These are phyloP conservation scores for Ciconia maguari DNA, from an alignment of 2,113 vertebrate genomes.

Conservation along the genomic window DNA sequence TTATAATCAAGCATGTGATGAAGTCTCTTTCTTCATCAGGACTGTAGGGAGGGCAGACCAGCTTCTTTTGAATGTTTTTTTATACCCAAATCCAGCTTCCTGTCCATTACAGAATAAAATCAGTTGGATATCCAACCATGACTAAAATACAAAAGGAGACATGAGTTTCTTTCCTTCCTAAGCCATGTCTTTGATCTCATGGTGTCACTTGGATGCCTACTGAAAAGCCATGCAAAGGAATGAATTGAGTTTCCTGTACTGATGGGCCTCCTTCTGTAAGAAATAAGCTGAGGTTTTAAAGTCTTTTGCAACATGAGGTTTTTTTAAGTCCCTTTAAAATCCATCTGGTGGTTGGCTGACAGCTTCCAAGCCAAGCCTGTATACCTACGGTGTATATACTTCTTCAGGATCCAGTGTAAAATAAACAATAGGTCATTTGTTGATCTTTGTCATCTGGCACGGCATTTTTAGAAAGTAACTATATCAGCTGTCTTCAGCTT, in stretches of 20 bases:
- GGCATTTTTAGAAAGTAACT: not conserved
- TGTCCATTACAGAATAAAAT: not conserved
- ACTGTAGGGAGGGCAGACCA: not conserved
- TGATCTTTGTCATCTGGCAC: not conserved
- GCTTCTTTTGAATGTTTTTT: conserved; percentile 23
- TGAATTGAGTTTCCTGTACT: not conserved
- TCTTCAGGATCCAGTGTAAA: not conserved
- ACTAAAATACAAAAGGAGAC: not conserved
- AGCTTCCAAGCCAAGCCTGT: not conserved
- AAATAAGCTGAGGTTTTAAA: not conserved
- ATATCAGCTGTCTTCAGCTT: not conserved
- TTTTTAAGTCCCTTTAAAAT: not conserved
- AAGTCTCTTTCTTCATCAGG: not conserved
- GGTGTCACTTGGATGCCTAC: not conserved
- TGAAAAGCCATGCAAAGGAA: not conserved
- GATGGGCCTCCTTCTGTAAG: not conserved
- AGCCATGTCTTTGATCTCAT: conserved; percentile 4
- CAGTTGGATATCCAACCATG: conserved; percentile 21
- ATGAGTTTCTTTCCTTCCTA: conserved; percentile 6
- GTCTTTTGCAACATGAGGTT: not conserved
- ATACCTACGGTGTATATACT: not conserved
- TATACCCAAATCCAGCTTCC: conserved; percentile 3
- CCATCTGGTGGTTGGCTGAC: not conserved
- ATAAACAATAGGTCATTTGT: not conserved
- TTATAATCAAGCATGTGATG: not conserved